Percentiles rank a stretch among this genome's conserved stretches.
Conservation (phyloP, 2,113 vertebrate genomes). For the Verasper variegatus region DNA sequence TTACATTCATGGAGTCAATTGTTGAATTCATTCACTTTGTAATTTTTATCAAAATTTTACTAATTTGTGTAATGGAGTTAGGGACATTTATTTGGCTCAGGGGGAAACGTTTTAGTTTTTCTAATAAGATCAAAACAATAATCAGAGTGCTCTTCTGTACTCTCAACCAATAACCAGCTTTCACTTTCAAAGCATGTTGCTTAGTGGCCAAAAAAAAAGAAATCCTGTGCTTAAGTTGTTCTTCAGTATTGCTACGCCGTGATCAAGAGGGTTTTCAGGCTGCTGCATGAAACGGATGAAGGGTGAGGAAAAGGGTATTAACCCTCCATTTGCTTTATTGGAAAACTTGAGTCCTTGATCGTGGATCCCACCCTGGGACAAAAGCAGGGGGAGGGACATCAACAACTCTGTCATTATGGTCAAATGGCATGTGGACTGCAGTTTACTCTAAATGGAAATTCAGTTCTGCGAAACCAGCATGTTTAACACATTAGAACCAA, state of each 20-base stretch:
- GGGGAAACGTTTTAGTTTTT: neutral
- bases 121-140: conserved; percentile 12
- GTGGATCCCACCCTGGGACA: conserved; percentile 48
- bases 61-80: neutral
- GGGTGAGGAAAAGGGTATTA: conserved; percentile 62
- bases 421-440: conserved; percentile 58
- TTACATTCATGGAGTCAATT: neutral
- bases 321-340: conserved; percentile 57
- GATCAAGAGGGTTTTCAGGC: conserved; percentile 39
- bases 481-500: conserved; percentile 64
- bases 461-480: conserved; percentile 49
- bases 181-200: neutral
- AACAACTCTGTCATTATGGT: conserved; percentile 72
- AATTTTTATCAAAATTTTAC: neutral
- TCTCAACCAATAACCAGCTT: conserved; percentile 26
- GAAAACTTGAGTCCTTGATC: conserved; percentile 64
- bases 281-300: conserved; percentile 38
- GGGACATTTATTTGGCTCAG: neutral
- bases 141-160: neutral
- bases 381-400: conserved; percentile 53
- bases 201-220: neutral
- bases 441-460: conserved; percentile 65
- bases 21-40: conserved; percentile 1
- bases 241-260: conserved; percentile 23
- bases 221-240: conserved; percentile 34